Conservation (phyloP, 2,113 vertebrate species). For the Cheirogaleus medius region DNA sequence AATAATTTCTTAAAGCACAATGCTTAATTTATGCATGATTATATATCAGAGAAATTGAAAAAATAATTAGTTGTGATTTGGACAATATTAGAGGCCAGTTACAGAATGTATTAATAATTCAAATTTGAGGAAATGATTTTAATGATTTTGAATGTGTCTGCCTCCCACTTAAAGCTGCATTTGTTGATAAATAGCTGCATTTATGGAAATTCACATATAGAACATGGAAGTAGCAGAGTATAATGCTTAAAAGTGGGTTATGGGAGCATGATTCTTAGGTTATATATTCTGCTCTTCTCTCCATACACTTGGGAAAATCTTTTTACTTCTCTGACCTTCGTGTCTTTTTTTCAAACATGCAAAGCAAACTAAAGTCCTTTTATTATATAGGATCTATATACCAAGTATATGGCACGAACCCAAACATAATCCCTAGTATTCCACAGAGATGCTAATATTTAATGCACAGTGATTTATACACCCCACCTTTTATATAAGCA, state of each 20-base stretch:
- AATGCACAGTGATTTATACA: neutral
- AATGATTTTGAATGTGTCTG: neutral
- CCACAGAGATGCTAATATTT: neutral
- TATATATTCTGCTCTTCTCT: neutral
- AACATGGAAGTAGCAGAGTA: neutral
- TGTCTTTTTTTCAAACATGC: neutral
- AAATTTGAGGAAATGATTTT: neutral
- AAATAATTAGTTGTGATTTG: neutral
- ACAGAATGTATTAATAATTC: neutral
- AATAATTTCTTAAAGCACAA: neutral
- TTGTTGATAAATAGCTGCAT: neutral
- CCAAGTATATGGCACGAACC: neutral
- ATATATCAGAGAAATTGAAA: neutral
- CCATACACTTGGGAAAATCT: neutral
- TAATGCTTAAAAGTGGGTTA: neutral
- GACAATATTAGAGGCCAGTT: neutral
- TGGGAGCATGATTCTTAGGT: neutral
- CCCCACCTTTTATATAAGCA: neutral
- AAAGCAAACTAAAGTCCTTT: neutral
- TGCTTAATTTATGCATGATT: neutral
- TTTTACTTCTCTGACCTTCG: neutral
- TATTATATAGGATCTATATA: neutral
- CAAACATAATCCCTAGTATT: neutral
- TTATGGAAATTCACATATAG: neutral
- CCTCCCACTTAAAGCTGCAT: neutral